Percentiles rank a stretch among this genome's conserved stretches.
These are phyloP conservation scores for Drosophila funebris DNA, from an alignment of 1,140 invertebrate species.

Conservation along the genomic window DNA sequence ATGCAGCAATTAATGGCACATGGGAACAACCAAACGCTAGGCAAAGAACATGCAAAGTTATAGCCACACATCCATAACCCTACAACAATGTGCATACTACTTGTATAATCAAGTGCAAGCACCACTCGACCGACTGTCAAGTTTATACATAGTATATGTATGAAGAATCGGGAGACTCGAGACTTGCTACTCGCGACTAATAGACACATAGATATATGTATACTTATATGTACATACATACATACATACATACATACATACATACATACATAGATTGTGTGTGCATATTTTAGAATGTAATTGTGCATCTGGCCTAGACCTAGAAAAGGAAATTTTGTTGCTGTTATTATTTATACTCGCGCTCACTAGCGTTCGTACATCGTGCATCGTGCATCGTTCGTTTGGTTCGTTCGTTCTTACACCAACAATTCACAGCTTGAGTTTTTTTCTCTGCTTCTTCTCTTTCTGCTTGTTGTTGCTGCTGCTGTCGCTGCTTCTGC, in stretches of 20 bases:
- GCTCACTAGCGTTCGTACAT: constrained; percentile 17
- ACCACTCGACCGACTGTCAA: constrained; percentile 33
- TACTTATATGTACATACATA: not conserved
- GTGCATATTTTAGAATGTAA: constrained; percentile 83
- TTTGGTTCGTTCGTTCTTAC: constrained; percentile 13
- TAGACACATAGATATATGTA: constrained; percentile 9
- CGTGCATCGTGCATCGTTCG: constrained; percentile 3
- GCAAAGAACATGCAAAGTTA: not conserved
- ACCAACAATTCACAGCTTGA: constrained; percentile 10
- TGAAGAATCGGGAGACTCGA: constrained; percentile 35
- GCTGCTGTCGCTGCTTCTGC: constrained; percentile 12
- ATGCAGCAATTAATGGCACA: constrained; percentile 17
- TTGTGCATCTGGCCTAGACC: constrained; percentile 83
- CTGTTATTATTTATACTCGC: constrained; percentile 71
- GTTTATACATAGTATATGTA: no score
- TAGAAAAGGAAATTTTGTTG: constrained; percentile 84
- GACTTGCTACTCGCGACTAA: constrained; percentile 16
- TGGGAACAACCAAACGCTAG: not conserved
- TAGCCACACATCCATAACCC: not conserved
- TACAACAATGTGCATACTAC: constrained; percentile 7
- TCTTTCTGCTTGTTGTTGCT: not conserved
- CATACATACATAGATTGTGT: constrained; percentile 36
- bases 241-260: not conserved
- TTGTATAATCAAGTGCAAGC: constrained; percentile 37
- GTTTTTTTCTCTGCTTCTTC: constrained; percentile 18